These are phyloP conservation scores for Mesoligia furuncula DNA, from an alignment of 2,888 invertebrate genomes.

Conservation along the genomic window DNA sequence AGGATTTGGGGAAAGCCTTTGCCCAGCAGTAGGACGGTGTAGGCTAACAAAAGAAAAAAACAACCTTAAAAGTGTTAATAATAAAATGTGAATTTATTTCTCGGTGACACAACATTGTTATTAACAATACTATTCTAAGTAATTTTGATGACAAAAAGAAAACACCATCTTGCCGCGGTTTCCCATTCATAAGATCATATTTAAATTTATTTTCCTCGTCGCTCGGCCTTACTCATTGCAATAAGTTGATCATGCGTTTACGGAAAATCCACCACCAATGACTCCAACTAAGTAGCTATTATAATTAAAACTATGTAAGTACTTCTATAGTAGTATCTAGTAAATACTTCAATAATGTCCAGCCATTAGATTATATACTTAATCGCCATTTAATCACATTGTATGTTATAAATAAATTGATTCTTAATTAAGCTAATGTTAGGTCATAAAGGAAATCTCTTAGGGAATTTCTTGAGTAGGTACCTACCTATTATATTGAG, in stretches of 20 bases:
- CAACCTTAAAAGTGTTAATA: background rate
- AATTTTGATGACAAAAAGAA: constrained; percentile 9
- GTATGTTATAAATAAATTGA: constrained; percentile 6
- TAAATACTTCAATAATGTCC: background rate
- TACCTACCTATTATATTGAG: background rate
- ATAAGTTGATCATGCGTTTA: constrained; percentile 1
- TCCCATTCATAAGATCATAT: constrained; percentile 3
- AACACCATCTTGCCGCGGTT: background rate
- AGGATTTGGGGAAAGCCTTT: too few species aligned
- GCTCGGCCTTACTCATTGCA: constrained; percentile 14
- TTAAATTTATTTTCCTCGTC: constrained; percentile 27
- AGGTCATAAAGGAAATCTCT: background rate
- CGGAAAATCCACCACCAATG: constrained; percentile 5
- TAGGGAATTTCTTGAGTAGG: background rate
- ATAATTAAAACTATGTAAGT: background rate
- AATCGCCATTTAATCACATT: constrained; percentile 12
- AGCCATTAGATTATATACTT: background rate
- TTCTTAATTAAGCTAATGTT: background rate
- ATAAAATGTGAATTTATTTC: background rate
- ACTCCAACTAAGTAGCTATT: background rate
- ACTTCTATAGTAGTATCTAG: background rate
- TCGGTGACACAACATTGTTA: too few species aligned
- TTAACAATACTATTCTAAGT: background rate
- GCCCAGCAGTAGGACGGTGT: too few species aligned
- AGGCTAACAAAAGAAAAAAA: too few species aligned